These are phyloP conservation scores for Periophthalmus magnuspinnatus DNA, from an alignment of 2,797 vertebrate species.

Conservation along the genomic window DNA sequence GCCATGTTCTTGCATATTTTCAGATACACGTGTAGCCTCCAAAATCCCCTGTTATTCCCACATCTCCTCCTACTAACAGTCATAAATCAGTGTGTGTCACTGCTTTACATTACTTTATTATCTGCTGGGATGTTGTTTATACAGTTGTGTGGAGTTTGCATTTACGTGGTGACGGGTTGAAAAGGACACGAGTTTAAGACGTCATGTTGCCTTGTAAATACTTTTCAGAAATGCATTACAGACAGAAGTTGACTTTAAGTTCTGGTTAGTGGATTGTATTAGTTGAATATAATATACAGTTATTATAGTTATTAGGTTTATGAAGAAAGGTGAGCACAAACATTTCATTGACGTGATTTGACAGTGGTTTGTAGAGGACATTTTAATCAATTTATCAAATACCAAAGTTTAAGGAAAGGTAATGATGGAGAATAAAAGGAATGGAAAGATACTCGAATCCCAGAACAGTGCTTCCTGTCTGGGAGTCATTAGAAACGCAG, in stretches of 20 bases:
- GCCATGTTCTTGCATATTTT: conserved; percentile 45
- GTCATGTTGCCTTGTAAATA: conserved; percentile 74
- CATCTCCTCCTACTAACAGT: conserved; percentile 11
- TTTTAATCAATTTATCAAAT: conserved; percentile 22
- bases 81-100: conserved; percentile 10
- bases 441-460: conserved; percentile 44
- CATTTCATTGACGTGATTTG: background rate
- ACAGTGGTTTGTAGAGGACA: background rate
- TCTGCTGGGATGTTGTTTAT: conserved; percentile 32
- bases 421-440: conserved; percentile 34
- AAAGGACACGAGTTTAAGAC: conserved; percentile 69
- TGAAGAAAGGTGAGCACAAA: conserved; percentile 1
- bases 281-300: background rate
- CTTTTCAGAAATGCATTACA: conserved; percentile 67
- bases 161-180: conserved; percentile 50
- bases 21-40: conserved; percentile 36
- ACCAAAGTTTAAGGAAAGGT: conserved; percentile 24
- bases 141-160: conserved; percentile 13
- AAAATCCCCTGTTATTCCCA: conserved; percentile 35
- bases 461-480: conserved; percentile 65
- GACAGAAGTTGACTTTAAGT: conserved; percentile 45
- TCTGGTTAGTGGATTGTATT: background rate
- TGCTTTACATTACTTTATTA: conserved; percentile 7
- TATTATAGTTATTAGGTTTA: background rate
- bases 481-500: conserved; percentile 69